Conservation (phyloP, 1,140 invertebrate species). For the Dicyema japonicum region DNA sequence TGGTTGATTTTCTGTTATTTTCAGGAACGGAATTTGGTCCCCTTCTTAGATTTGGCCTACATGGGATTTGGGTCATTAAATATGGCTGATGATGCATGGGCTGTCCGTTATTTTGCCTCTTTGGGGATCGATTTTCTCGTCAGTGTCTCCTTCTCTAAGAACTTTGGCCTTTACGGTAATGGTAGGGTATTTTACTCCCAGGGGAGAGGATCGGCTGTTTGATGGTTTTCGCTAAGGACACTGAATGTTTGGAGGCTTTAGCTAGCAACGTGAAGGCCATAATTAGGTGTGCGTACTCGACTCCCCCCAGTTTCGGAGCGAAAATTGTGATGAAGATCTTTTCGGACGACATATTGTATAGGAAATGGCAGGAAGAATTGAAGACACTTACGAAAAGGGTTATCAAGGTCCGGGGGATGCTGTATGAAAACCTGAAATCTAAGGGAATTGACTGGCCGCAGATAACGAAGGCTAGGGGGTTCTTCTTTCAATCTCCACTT, state of each 20-base stretch:
- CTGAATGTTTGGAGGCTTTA: neutral
- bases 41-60: constrained; percentile 49
- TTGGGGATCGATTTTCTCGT: constrained; percentile 55
- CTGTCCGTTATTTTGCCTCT: constrained; percentile 3
- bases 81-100: constrained; percentile 2
- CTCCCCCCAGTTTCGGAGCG: constrained; percentile 1
- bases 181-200: too few relatives aligned
- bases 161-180: constrained; percentile 80
- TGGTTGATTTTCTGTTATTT: too few relatives aligned
- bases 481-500: too few relatives aligned
- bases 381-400: too few relatives aligned
- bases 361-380: too few relatives aligned
- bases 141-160: constrained; percentile 89
- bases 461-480: too few relatives aligned
- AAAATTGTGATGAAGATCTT: constrained; percentile 1
- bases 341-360: too few relatives aligned
- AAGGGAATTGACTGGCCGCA: too few relatives aligned
- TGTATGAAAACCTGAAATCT: too few relatives aligned
- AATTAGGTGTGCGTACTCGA: neutral
- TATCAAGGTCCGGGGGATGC: too few relatives aligned
- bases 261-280: constrained; percentile 1
- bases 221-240: neutral
- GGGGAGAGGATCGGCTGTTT: constrained; percentile 2
- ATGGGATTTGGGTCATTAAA: constrained; percentile 1
- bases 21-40: constrained; percentile 43